A percentile compares a stretch with the other conserved stretches of the same genome.
Evolutionary conservation across 1,140 invertebrate species (phyloP).

Genomic region (Leptopilina boulardi): DNA sequence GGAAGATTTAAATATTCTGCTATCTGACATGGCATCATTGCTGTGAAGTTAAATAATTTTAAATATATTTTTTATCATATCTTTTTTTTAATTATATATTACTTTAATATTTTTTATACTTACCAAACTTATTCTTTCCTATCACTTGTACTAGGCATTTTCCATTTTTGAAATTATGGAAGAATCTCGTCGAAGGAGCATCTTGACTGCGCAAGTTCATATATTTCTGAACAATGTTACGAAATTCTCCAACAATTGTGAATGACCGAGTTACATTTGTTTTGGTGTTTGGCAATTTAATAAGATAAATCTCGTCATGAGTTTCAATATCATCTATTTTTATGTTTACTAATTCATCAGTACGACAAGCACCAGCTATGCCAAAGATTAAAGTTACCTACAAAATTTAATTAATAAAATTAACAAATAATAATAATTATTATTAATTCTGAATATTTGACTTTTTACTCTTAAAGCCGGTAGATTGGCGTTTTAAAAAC

Average conservation of each 20-base stretch:
- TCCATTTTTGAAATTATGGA: conserved; percentile 34
- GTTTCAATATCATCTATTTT: conserved; percentile 18
- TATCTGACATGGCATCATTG: neutral
- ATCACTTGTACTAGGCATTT: conserved; percentile 25
- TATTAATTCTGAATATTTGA: too few species aligned
- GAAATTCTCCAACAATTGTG: conserved; percentile 31
- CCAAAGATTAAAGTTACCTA: conserved; percentile 38
- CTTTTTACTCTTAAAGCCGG: conserved; percentile 31
- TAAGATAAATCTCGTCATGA: conserved; percentile 11
- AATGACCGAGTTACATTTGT: conserved; percentile 25
- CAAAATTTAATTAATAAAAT: neutral
- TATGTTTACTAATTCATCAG: conserved; percentile 26
- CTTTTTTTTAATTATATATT: too few species aligned
- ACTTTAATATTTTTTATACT: too few species aligned
- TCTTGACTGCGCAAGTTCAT: neutral
- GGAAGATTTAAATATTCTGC: conserved; percentile 31
- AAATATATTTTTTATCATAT: too few species aligned
- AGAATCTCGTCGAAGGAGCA: conserved; percentile 36
- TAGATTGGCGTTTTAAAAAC: conserved; percentile 35
- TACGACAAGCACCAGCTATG: conserved; percentile 7
- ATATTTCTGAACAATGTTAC: conserved; percentile 33
- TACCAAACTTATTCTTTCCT: conserved; percentile 31
- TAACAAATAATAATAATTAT: neutral
- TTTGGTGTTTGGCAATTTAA: conserved; percentile 23
- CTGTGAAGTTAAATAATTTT: too few species aligned